Percentiles rank a stretch among this genome's conserved stretches.
phyloP scores from a whole-genome alignment of 2,113 vertebrate species.

The Corythoichthys haematopterus region DNA sequence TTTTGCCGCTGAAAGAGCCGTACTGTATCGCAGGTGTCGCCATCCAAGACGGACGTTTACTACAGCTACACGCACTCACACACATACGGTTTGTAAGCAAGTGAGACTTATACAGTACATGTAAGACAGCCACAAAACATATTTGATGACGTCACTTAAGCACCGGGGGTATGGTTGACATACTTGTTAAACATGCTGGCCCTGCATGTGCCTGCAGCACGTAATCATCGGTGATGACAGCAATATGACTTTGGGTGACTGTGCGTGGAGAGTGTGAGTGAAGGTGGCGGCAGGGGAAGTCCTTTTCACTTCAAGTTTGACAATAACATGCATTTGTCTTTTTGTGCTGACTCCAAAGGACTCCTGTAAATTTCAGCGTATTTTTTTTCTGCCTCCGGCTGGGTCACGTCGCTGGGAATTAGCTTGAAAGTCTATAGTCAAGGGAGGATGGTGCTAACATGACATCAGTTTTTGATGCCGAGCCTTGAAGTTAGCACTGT shows the following conservation, averaged over 20 bases:
- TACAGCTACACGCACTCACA: conserved; percentile 25
- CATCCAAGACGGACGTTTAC: conserved; percentile 50
- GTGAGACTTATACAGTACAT: conserved; percentile 22
- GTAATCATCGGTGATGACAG: conserved; percentile 61
- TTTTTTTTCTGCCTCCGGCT: neutral
- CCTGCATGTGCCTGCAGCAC: conserved; percentile 34
- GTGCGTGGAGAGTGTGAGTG: conserved; percentile 18
- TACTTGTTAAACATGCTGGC: conserved; percentile 58
- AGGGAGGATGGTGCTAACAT: neutral
- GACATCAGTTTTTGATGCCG: neutral
- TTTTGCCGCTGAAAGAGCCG: conserved; percentile 63
- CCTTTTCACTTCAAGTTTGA: neutral
- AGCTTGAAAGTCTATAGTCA: neutral
- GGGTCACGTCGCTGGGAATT: neutral
- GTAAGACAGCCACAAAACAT: conserved; percentile 47
- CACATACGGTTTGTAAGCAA: conserved; percentile 8
- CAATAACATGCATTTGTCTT: neutral
- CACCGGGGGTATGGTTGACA: conserved; percentile 52
- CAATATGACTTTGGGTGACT: conserved; percentile 40
- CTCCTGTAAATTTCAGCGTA: neutral
- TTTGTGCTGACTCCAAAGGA: neutral
- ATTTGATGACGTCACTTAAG: conserved; percentile 54
- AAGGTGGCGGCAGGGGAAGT: too few species aligned
- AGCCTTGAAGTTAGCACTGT: conserved; percentile 13
- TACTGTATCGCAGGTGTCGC: conserved; percentile 63